Evolutionary conservation across 1,140 invertebrate genomes (phyloP).

Genomic region (Melanaphis sacchari): DNA sequence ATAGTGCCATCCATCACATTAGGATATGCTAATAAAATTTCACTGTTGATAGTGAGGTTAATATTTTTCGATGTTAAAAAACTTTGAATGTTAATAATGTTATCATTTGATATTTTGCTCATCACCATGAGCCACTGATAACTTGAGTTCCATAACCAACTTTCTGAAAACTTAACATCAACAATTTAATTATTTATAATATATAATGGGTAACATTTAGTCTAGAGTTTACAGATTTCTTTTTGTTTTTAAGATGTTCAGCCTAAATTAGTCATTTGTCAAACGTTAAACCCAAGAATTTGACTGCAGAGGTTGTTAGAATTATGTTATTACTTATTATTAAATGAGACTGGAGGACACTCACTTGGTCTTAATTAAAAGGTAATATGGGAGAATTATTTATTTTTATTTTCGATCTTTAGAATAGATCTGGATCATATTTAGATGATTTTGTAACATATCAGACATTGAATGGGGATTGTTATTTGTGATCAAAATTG

Average conservation of each 20-base stretch:
- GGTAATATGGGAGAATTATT: too few species aligned
- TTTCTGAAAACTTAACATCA: neutral
- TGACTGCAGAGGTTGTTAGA: too few species aligned
- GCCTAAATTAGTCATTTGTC: neutral
- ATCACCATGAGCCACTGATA: conserved; percentile 52
- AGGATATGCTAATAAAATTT: conserved; percentile 18
- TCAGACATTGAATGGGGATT: too few species aligned
- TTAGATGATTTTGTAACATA: too few species aligned
- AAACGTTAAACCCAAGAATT: neutral
- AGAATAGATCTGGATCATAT: too few species aligned
- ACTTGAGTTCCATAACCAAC: conserved; percentile 27
- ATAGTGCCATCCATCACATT: neutral
- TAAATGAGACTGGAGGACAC: neutral
- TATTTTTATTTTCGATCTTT: too few species aligned
- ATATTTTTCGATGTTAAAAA: conserved; percentile 24
- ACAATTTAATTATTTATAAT: neutral
- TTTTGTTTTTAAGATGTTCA: neutral
- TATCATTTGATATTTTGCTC: neutral
- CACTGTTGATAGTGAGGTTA: neutral
- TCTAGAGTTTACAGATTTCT: neutral
- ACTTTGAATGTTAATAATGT: neutral
- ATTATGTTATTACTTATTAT: too few species aligned
- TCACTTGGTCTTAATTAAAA: too few species aligned
- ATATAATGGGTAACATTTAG: neutral
- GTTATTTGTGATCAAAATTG: too few species aligned